phyloP scores from a whole-genome alignment of 2,888 invertebrate genomes.

The Rotaria socialis region DNA sequence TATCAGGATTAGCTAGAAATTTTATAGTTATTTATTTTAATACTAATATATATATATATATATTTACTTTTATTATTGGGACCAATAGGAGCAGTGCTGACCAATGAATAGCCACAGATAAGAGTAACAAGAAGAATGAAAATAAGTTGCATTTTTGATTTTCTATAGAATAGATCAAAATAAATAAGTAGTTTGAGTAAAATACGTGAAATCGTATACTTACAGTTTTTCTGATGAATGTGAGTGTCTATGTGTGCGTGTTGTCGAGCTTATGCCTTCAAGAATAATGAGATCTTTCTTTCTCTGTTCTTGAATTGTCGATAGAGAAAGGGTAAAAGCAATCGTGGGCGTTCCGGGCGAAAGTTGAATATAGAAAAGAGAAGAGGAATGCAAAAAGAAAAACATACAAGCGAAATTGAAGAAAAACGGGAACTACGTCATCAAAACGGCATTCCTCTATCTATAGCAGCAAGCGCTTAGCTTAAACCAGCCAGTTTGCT shows the following conservation, averaged over 20 bases:
- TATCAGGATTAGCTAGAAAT: not conserved
- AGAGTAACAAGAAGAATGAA: not conserved
- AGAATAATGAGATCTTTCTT: conserved; percentile 14
- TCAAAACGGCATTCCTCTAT: not conserved
- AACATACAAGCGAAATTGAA: not conserved
- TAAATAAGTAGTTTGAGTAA: too few species aligned
- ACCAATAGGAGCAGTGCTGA: not conserved
- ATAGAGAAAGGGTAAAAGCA: not conserved
- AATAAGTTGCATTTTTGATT: not conserved
- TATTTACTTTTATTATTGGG: not conserved
- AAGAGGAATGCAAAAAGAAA: not conserved
- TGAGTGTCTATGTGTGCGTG: not conserved
- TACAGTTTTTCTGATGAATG: not conserved
- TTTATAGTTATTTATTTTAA: not conserved
- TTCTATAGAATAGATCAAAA: not conserved
- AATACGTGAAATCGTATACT: not conserved
- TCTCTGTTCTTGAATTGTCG: not conserved
- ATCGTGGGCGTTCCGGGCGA: not conserved
- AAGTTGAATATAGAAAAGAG: not conserved
- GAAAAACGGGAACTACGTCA: not conserved
- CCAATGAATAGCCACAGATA: conserved; percentile 14
- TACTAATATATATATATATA: too few species aligned
- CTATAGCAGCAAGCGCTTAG: not conserved
- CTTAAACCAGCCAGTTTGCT: not conserved
- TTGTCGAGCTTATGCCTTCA: not conserved